Conservation (phyloP, 2,113 vertebrate species). For the Neolamprologus tretocephalus region DNA sequence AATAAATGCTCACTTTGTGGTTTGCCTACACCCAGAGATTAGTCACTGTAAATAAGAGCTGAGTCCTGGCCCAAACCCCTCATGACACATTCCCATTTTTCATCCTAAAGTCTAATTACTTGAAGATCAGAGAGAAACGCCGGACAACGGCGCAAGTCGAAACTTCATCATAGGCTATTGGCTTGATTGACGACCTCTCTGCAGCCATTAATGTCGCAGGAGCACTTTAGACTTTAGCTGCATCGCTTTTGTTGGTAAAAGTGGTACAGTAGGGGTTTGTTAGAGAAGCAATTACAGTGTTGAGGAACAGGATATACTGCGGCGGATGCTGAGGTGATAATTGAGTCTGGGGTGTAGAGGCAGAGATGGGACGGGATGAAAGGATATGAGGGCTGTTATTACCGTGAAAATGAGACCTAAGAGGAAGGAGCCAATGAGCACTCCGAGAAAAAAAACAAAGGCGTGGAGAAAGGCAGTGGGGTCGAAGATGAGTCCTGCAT, state of each 20-base stretch:
- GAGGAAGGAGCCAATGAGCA: conserved; percentile 78
- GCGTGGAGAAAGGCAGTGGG: conserved; percentile 73
- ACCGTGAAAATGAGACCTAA: conserved; percentile 78
- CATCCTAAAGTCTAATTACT: conserved; percentile 44
- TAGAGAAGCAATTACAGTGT: conserved; percentile 32
- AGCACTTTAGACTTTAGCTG: conserved; percentile 21
- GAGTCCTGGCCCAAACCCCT: neutral
- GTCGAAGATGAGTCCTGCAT: conserved; percentile 71
- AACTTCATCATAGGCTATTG: conserved; percentile 23
- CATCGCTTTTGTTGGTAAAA: conserved; percentile 33
- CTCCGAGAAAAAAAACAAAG: conserved; percentile 76
- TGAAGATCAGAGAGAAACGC: conserved; percentile 27
- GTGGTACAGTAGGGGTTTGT: conserved; percentile 30
- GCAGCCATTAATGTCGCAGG: neutral
- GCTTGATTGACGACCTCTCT: conserved; percentile 53
- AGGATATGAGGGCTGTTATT: conserved; percentile 86
- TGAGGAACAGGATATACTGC: conserved; percentile 33
- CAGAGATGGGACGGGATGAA: conserved; percentile 36
- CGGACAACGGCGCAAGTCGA: conserved; percentile 24
- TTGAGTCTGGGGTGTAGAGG: conserved; percentile 33
- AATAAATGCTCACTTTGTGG: conserved; percentile 30
- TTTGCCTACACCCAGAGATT: conserved; percentile 16
- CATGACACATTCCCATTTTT: conserved; percentile 31
- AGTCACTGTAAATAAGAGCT: conserved; percentile 38
- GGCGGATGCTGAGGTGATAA: conserved; percentile 52